These are phyloP conservation scores for Leptobrachium leishanense DNA, from an alignment of 2,113 vertebrate species.

Conservation along the genomic window DNA sequence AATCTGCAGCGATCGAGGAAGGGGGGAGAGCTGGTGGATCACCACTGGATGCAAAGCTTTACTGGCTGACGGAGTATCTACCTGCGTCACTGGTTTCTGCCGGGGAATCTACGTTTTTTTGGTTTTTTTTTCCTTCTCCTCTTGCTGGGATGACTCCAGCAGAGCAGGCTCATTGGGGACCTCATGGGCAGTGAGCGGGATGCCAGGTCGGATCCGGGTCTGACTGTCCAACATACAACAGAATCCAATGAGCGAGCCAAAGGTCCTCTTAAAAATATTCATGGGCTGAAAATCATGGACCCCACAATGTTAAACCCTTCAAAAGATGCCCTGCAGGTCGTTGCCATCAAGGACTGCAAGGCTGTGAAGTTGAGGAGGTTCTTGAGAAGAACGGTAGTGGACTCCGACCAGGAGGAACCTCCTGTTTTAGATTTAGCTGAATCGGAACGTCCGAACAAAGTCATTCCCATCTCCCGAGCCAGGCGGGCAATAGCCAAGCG, in stretches of 20 bases:
- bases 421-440: slow-evolving; percentile 73
- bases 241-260: slow-evolving; percentile 67
- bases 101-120: slow-evolving; percentile 55
- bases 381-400: slow-evolving; percentile 84
- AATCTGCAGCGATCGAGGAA: slow-evolving; percentile 28
- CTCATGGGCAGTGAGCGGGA: slow-evolving; percentile 75
- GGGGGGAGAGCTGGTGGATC: slow-evolving; percentile 1
- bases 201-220: slow-evolving; percentile 62
- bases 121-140: neutral
- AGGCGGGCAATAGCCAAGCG: slow-evolving; percentile 63
- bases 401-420: slow-evolving; percentile 86
- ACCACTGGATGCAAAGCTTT: slow-evolving; percentile 7
- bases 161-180: slow-evolving; percentile 53
- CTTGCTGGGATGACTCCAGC: slow-evolving; percentile 59
- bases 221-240: slow-evolving; percentile 64
- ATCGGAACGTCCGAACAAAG: slow-evolving; percentile 62
- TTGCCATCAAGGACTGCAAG: slow-evolving; percentile 58
- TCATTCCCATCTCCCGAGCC: slow-evolving; percentile 69
- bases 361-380: slow-evolving; percentile 80
- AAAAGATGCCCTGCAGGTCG: slow-evolving; percentile 53
- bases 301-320: slow-evolving; percentile 62
- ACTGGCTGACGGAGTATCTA: slow-evolving; percentile 18
- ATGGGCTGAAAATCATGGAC: slow-evolving; percentile 66
- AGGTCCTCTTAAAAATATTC: slow-evolving; percentile 63
- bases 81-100: slow-evolving; percentile 50